Evolutionary conservation across 2,888 invertebrate species (phyloP).

Genomic region (Xanthia icteritia): DNA sequence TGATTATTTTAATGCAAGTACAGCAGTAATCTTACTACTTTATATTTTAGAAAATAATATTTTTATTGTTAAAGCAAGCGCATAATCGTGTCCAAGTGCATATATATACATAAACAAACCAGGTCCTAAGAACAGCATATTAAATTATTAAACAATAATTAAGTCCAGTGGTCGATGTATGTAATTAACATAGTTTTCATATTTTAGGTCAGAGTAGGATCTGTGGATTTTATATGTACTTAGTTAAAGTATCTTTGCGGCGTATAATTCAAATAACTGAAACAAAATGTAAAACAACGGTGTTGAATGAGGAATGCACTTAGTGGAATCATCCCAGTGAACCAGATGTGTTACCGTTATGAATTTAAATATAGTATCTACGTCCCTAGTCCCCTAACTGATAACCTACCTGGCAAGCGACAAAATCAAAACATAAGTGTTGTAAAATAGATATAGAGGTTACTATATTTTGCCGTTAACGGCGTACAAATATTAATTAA

Average conservation of each 20-base stretch:
- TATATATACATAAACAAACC: too few relatives aligned
- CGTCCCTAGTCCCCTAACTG: conserved; percentile 47
- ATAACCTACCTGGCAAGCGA: not conserved
- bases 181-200: not conserved
- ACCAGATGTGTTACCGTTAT: conserved; percentile 56
- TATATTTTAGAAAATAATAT: not conserved
- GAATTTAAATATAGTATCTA: conserved; percentile 59
- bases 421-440: not conserved
- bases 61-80: not conserved
- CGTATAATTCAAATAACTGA: not conserved
- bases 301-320: conserved; percentile 36
- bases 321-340: conserved; percentile 35
- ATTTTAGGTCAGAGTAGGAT: not conserved
- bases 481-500: not conserved
- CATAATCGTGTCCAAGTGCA: not conserved
- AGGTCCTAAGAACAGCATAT: not conserved
- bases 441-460: not conserved
- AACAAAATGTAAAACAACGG: conserved; percentile 12
- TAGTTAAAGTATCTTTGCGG: not conserved
- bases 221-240: not conserved
- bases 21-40: not conserved
- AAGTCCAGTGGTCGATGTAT: not conserved
- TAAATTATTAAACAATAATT: not conserved
- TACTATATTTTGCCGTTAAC: not conserved
- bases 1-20: conserved; percentile 8